phyloP scores from a whole-genome alignment of 2,113 vertebrate species.

The Atractosteus spatula region DNA sequence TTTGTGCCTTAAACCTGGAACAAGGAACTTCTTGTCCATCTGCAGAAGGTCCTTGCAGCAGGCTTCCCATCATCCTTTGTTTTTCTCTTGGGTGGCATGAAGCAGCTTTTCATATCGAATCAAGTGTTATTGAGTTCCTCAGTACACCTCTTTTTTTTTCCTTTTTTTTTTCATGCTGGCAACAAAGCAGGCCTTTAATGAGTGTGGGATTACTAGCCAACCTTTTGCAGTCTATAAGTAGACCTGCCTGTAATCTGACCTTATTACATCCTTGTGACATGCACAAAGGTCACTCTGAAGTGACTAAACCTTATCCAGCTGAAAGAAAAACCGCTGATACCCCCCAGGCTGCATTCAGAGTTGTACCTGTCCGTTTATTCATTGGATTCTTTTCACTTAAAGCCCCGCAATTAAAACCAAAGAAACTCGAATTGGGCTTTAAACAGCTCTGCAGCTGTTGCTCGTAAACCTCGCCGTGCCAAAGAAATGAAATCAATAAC shows the following conservation, averaged over 20 bases:
- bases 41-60: conserved; percentile 63
- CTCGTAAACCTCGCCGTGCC: not conserved
- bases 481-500: too few species aligned
- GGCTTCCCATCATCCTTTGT: conserved; percentile 66
- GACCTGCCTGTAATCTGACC: conserved; percentile 74
- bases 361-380: conserved; percentile 51
- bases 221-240: conserved; percentile 63
- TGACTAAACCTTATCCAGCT: conserved; percentile 59
- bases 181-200: conserved; percentile 73
- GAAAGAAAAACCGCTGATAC: conserved; percentile 45
- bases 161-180: conserved; percentile 49
- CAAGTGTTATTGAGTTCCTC: conserved; percentile 73
- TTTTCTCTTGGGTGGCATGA: conserved; percentile 71
- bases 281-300: conserved; percentile 58
- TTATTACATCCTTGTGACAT: conserved; percentile 73
- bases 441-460: not conserved
- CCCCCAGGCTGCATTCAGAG: conserved; percentile 41
- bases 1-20: conserved; percentile 71
- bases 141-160: conserved; percentile 49
- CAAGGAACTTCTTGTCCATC: conserved; percentile 72
- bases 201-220: conserved; percentile 67
- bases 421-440: conserved; percentile 5
- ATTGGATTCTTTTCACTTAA: conserved; percentile 35
- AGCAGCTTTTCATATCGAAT: conserved; percentile 73
- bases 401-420: conserved; percentile 25